These are phyloP conservation scores for Limosa lapponica DNA, from an alignment of 2,797 vertebrate genomes.

Conservation along the genomic window DNA sequence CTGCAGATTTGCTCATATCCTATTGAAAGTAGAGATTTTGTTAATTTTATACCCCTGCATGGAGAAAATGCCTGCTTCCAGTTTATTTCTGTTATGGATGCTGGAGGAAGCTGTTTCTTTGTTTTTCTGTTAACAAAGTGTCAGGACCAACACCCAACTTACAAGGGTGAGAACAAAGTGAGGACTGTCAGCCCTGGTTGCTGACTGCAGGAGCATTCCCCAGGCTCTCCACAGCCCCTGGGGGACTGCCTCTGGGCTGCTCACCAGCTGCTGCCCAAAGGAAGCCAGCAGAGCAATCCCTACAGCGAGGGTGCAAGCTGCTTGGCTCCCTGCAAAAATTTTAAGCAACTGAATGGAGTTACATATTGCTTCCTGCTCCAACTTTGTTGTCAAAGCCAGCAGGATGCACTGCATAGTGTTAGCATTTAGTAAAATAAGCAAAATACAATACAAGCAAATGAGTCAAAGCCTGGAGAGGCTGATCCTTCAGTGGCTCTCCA, in stretches of 20 bases:
- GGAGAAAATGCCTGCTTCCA: neutral
- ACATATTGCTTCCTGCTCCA: fast-evolving
- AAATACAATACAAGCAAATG: neutral
- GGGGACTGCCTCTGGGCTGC: no score
- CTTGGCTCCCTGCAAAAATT: fast-evolving
- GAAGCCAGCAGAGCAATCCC: neutral
- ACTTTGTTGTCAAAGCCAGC: neutral
- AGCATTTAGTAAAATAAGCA: neutral
- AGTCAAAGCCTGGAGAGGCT: fast-evolving
- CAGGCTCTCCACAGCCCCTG: fast-evolving
- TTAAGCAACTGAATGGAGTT: neutral
- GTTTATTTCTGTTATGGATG: neutral
- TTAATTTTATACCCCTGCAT: neutral
- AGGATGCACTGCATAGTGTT: neutral
- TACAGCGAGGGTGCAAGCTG: neutral
- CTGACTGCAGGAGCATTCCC: fast-evolving
- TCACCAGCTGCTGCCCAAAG: neutral
- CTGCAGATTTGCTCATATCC: neutral
- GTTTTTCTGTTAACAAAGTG: neutral
- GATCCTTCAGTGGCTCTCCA: neutral
- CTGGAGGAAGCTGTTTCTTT: neutral
- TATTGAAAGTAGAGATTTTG: neutral
- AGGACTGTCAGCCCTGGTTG: neutral
- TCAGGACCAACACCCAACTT: no score
- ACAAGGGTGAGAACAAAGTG: neutral